Percentiles rank a stretch among this genome's conserved stretches.
phyloP scores from a whole-genome alignment of 2,113 vertebrate species.

The Melanerpes aurifrons region DNA sequence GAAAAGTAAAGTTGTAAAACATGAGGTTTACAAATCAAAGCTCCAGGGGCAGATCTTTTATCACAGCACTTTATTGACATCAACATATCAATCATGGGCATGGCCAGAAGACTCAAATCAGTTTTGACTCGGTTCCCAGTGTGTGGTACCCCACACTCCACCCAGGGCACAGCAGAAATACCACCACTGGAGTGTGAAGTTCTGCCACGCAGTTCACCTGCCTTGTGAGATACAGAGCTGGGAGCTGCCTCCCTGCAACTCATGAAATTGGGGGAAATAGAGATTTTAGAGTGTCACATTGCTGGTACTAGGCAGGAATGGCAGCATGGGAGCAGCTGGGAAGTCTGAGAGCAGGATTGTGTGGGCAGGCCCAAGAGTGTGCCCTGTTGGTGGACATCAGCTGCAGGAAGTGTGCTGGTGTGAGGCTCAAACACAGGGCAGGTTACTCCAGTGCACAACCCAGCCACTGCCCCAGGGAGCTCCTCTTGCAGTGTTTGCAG shows the following conservation, averaged over 20 bases:
- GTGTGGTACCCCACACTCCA: not conserved
- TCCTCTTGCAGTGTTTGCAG: not conserved
- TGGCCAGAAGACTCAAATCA: not conserved
- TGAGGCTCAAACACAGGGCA: not conserved
- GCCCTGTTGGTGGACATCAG: not conserved
- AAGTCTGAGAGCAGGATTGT: not conserved
- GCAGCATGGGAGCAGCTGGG: not conserved
- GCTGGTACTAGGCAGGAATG: not conserved
- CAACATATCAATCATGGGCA: not conserved
- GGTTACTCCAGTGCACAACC: not conserved
- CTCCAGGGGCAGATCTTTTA: not conserved
- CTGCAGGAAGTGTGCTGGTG: fast-evolving
- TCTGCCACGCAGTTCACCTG: not conserved
- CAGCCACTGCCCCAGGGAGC: not conserved
- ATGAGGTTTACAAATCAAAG: not conserved
- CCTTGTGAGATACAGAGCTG: not conserved
- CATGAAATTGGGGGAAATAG: fast-evolving
- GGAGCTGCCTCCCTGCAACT: not conserved
- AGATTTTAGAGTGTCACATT: not conserved
- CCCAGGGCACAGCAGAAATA: not conserved
- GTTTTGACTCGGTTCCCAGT: no score
- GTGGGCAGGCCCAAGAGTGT: not conserved
- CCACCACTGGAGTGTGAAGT: not conserved
- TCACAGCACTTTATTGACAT: not conserved
- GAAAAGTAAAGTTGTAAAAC: not conserved